Conservation (phyloP, 2,113 vertebrate genomes). For the Thunnus thynnus region DNA sequence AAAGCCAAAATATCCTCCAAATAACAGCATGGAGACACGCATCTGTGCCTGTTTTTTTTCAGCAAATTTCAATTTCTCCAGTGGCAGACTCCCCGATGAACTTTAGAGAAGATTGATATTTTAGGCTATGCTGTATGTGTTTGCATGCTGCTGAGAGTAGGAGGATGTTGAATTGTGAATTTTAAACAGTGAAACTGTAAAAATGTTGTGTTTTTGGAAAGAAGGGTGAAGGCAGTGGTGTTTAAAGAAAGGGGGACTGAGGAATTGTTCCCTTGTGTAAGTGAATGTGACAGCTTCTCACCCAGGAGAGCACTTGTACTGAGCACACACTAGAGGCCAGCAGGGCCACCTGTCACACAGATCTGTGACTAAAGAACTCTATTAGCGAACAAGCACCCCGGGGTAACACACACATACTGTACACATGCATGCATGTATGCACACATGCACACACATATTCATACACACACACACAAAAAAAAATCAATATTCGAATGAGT, state of each 20-base stretch:
- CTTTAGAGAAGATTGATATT: conserved; percentile 33
- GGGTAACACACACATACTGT: conserved; percentile 39
- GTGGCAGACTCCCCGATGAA: conserved; percentile 12
- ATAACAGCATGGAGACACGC: conserved; percentile 12
- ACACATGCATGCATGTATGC: not conserved
- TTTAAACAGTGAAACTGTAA: conserved; percentile 29
- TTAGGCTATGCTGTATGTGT: not conserved
- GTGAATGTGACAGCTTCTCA: conserved; percentile 81
- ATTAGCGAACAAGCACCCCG: conserved; percentile 70
- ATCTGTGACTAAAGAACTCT: conserved; percentile 80
- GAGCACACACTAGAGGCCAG: conserved; percentile 77
- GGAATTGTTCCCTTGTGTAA: conserved; percentile 75
- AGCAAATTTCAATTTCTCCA: conserved; percentile 12
- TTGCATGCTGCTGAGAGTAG: conserved; percentile 25
- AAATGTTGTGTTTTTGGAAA: conserved; percentile 37
- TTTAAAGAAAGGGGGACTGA: conserved; percentile 52
- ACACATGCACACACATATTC: not conserved
- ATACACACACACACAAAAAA: conserved; percentile 3
- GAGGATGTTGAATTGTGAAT: conserved; percentile 22
- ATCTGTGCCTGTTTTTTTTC: conserved; percentile 42
- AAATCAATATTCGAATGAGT: conserved; percentile 43
- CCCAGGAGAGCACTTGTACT: conserved; percentile 80
- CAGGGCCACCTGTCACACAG: conserved; percentile 80
- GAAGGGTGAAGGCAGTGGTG: conserved; percentile 51
- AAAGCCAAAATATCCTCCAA: conserved; percentile 38